Conservation (phyloP, 23 tunicate genomes). For the Trididemnum miniatum region DNA sequence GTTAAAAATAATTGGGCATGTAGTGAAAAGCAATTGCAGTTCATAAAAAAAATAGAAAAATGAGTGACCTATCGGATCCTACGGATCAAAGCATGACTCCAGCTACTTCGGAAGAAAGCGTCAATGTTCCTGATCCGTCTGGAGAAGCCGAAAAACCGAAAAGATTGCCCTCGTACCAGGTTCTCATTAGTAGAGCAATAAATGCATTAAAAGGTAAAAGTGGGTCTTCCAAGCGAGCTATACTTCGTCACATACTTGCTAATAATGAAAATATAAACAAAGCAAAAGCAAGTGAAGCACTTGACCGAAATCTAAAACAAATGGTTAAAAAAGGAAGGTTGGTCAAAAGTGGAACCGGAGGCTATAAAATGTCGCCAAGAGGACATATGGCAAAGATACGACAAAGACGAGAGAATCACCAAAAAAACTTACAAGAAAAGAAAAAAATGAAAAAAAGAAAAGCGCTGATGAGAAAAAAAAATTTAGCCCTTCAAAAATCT, state of each 20-base stretch:
- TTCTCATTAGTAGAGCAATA: conserved; percentile 71
- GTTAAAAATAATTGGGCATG: too few relatives aligned
- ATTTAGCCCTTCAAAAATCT: too few relatives aligned
- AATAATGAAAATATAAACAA: conserved; percentile 63
- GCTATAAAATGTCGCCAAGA: conserved; percentile 67
- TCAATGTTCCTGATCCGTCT: conserved; percentile 85
- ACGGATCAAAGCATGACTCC: too few relatives aligned
- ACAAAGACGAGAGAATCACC: neutral
- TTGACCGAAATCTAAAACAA: conserved; percentile 54
- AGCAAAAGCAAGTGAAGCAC: conserved; percentile 43
- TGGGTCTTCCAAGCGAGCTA: conserved; percentile 70
- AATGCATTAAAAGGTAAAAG: conserved; percentile 41
- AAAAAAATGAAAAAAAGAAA: too few relatives aligned
- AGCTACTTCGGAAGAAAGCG: conserved; percentile 92
- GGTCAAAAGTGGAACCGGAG: conserved; percentile 45
- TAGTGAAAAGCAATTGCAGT: too few relatives aligned
- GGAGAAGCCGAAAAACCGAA: conserved; percentile 38
- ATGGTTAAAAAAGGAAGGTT: conserved; percentile 50
- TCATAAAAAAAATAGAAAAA: too few relatives aligned
- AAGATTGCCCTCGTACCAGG: conserved; percentile 58
- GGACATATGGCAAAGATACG: too few relatives aligned
- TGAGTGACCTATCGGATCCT: too few relatives aligned
- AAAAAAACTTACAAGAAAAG: too few relatives aligned
- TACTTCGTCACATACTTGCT: conserved; percentile 45
- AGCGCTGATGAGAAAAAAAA: too few relatives aligned